These are phyloP conservation scores for Montipora efflorescens DNA, from an alignment of 64 coral and sea anemone species.

Conservation along the genomic window DNA sequence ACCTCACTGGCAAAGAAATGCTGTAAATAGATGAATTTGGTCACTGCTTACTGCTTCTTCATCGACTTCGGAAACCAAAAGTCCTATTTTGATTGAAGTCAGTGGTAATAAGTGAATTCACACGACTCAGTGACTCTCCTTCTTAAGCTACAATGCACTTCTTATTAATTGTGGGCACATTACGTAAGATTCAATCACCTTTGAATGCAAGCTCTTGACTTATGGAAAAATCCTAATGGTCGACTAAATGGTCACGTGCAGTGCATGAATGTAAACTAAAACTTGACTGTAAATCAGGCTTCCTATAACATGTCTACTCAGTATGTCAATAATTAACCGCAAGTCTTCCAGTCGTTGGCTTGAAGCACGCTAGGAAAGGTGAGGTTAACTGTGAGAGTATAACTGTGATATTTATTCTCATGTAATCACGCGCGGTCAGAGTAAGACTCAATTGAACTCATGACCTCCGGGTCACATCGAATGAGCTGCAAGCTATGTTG, in stretches of 20 bases:
- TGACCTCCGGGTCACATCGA: no score
- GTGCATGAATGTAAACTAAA: not conserved
- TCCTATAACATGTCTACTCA: not conserved
- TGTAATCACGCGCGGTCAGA: no score
- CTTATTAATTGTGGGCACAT: not conserved
- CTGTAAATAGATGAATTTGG: not conserved
- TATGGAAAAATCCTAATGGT: not conserved
- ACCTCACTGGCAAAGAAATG: not conserved
- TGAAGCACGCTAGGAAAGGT: no score
- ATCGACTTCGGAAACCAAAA: not conserved
- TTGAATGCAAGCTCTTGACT: slow-evolving; percentile 19
- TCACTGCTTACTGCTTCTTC: not conserved
- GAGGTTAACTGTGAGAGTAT: no score
- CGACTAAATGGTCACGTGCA: slow-evolving; percentile 13
- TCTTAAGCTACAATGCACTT: not conserved
- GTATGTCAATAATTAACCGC: not conserved
- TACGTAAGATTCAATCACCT: not conserved
- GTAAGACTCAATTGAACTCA: no score
- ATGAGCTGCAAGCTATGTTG: no score
- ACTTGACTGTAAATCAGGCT: not conserved
- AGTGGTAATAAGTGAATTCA: not conserved
- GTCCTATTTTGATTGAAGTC: not conserved
- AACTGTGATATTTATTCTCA: no score
- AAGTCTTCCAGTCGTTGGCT: no score
- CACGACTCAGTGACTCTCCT: not conserved